Evolutionary conservation across 2,888 invertebrate genomes (phyloP).

Genomic region (Cosmorhoe ocellata): DNA sequence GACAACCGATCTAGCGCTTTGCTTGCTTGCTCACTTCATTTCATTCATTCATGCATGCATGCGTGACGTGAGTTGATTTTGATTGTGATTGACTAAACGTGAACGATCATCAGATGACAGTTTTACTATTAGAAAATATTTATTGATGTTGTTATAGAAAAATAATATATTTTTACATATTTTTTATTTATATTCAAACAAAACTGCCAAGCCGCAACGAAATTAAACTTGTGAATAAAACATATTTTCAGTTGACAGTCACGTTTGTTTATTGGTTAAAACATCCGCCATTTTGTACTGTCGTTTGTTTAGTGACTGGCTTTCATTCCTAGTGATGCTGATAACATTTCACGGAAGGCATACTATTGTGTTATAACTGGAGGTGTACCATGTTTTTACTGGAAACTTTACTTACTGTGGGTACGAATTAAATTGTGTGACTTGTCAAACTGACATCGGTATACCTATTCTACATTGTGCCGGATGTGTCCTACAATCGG

Average conservation of each 20-base stretch:
- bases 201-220: constrained; percentile 38
- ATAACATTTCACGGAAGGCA: constrained; percentile 61
- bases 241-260: constrained; percentile 65
- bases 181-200: constrained; percentile 62
- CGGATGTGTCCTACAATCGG: constrained; percentile 82
- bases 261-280: constrained; percentile 81
- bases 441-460: constrained; percentile 76
- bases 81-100: constrained; percentile 41
- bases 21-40: neutral
- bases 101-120: constrained; percentile 76
- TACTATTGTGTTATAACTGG: constrained; percentile 66
- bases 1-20: too few relatives aligned
- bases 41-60: constrained; percentile 1
- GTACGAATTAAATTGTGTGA: constrained; percentile 70
- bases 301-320: constrained; percentile 82
- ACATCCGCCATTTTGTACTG: constrained; percentile 82
- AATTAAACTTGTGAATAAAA: constrained; percentile 38
- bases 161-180: constrained; percentile 70
- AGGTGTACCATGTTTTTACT: constrained; percentile 77
- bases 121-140: constrained; percentile 68
- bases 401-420: constrained; percentile 69
- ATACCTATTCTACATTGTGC: constrained; percentile 67
- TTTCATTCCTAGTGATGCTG: constrained; percentile 71
- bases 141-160: constrained; percentile 61
- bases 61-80: constrained; percentile 52